Base-by-base conservation (phyloP, 2,797 vertebrate genomes). In the Melanotaenia nigrans region DNA sequence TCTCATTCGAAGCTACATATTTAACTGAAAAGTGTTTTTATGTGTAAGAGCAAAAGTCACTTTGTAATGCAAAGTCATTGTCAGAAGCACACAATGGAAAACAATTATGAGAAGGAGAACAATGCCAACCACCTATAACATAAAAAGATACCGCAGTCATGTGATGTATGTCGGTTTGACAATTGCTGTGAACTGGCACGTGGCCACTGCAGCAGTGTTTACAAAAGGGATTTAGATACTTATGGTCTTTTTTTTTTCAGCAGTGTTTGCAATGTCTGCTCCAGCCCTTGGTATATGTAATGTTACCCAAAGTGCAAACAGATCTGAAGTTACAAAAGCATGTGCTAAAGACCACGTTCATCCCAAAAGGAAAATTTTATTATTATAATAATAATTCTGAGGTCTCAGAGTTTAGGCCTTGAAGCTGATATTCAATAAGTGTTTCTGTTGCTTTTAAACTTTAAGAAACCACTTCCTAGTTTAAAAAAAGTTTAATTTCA, bases 151-250 rank as follows among this genome's bases (percentile, higher is more conserved):
- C 60, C 1, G 4, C n/a, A 51, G 53, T 22, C 60, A 63, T 71
- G 61, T 66, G 3, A 28, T 45, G 9, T 62, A 69, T 75, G 61
- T 78, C 28, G 47, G 24, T 0, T 65, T 71, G 54, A 73, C 65
- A 71, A 42, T 3, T 57, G 65, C 73, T 72, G 58, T 74, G 20
- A n/a, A 66, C 55, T 79, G 84, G 61, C 79, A 73, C 58, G 70
- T 57, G 12, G 63, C 81, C 74, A 72, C 40, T n/a, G 60, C 35
- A 65, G 55, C 14, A 24, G 20, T 83, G 78, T 85, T 80, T 83
- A 77, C 3, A 71, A 30, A 65, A 42, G 61, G 67, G 78, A 83
- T 78, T 88, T 54, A 64, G 33, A 78, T 47, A 70, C 4, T 77
- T 72, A 38, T 63, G 63, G 30, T 70, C 30, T 5, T 45, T 45